These are phyloP conservation scores for Pseudomyrmex pallidus DNA, from an alignment of 1,140 invertebrate species.

Conservation along the genomic window DNA sequence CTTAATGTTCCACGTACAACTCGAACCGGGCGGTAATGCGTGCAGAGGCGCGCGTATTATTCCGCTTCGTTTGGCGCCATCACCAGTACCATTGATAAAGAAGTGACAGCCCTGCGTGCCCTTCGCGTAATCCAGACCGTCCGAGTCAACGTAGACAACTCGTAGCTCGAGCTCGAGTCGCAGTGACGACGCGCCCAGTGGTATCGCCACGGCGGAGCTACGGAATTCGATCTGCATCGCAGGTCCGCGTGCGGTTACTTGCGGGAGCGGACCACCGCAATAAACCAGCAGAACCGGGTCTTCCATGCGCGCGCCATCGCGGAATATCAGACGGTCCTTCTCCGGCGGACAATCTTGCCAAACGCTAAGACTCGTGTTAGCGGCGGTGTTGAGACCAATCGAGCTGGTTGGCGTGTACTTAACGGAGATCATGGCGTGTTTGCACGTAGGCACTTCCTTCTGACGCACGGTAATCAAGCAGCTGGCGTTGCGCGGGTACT, in stretches of 20 bases:
- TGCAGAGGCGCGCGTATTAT: conserved; percentile 91
- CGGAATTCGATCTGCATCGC: conserved; percentile 95
- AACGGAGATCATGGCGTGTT: conserved; percentile 95
- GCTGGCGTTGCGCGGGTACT: conserved; percentile 95
- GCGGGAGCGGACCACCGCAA: conserved; percentile 93
- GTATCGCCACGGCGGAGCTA: conserved; percentile 91
- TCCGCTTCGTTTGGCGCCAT: conserved; percentile 85
- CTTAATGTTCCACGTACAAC: conserved; percentile 93
- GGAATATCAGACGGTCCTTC: conserved; percentile 93
- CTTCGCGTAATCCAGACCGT: conserved; percentile 89
- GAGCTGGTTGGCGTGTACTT: conserved; percentile 73
- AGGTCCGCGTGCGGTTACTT: conserved; percentile 89
- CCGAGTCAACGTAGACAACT: conserved; percentile 94
- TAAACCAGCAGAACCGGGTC: conserved; percentile 94
- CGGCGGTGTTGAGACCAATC: conserved; percentile 81
- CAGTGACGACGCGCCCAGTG: conserved; percentile 88
- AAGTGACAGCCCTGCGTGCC: conserved; percentile 85
- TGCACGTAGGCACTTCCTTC: conserved; percentile 93
- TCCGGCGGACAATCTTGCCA: conserved; percentile 94
- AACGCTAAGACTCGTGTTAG: conserved; percentile 89
- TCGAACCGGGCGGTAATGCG: conserved; percentile 93
- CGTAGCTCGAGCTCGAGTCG: conserved; percentile 93
- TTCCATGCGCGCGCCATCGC: conserved; percentile 92
- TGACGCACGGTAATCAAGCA: conserved; percentile 93
- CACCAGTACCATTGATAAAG: conserved; percentile 83